Conservation (phyloP, 2,888 invertebrate genomes). For the Amaurobius ferox region DNA sequence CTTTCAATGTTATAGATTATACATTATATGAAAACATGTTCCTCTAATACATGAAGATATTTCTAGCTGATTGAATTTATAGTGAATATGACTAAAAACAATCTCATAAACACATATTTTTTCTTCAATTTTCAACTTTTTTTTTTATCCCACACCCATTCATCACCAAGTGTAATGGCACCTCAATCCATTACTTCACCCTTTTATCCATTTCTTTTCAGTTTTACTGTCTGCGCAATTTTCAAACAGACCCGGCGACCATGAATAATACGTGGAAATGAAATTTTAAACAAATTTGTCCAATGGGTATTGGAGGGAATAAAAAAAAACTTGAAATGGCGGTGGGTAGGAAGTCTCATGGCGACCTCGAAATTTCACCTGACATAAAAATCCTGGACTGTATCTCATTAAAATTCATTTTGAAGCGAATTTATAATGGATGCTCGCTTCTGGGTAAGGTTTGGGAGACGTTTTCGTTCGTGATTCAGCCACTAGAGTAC, state of each 20-base stretch:
- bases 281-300: slow-evolving; percentile 64
- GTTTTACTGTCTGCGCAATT: not conserved
- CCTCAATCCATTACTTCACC: too few species aligned
- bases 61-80: too few species aligned
- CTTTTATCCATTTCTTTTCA: too few species aligned
- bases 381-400: slow-evolving; percentile 60
- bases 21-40: too few species aligned
- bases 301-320: slow-evolving; percentile 25
- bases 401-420: slow-evolving; percentile 63
- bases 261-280: slow-evolving; percentile 50
- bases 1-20: too few species aligned
- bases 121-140: too few species aligned
- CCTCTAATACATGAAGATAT: too few species aligned
- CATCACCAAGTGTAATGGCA: too few species aligned
- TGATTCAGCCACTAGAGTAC: slow-evolving; percentile 56
- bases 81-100: too few species aligned
- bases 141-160: too few species aligned
- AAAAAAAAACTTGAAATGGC: not conserved
- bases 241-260: slow-evolving; percentile 7
- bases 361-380: slow-evolving; percentile 49
- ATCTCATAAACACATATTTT: too few species aligned
- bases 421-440: slow-evolving; percentile 53
- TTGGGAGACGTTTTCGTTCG: not conserved
- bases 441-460: slow-evolving; percentile 5
- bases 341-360: slow-evolving; percentile 20